Evolutionary conservation across 1,140 invertebrate genomes (phyloP).

Genomic region (Bombus breviceps): DNA sequence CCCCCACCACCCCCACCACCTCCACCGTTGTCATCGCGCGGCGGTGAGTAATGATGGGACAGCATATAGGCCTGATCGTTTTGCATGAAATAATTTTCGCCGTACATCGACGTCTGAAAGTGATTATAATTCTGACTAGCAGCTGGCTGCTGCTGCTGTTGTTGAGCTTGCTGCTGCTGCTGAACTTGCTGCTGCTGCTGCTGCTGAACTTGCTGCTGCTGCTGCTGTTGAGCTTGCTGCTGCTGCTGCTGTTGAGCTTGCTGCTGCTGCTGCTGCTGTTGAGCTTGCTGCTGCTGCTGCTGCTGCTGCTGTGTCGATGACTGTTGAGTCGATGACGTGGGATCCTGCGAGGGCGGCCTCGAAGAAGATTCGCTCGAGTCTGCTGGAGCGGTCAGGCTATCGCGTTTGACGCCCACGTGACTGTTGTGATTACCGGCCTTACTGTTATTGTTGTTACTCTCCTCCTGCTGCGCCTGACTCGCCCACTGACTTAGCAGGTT

Average conservation of each 20-base stretch:
- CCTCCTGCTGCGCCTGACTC: slow-evolving; percentile 84
- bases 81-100: slow-evolving; percentile 70
- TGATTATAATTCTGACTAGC: slow-evolving; percentile 59
- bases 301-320: slow-evolving; percentile 63
- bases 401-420: slow-evolving; percentile 79
- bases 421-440: slow-evolving; percentile 82
- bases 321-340: slow-evolving; percentile 60
- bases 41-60: slow-evolving; percentile 73
- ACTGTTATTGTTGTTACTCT: slow-evolving; percentile 87
- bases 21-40: slow-evolving; percentile 63
- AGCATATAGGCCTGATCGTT: slow-evolving; percentile 72
- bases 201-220: slow-evolving; percentile 62
- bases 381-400: slow-evolving; percentile 83
- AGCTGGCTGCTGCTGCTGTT: slow-evolving; percentile 50
- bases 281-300: slow-evolving; percentile 58
- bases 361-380: slow-evolving; percentile 85
- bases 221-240: slow-evolving; percentile 56
- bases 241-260: slow-evolving; percentile 65
- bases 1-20: background rate
- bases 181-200: background rate
- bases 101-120: slow-evolving; percentile 67
- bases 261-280: slow-evolving; percentile 78
- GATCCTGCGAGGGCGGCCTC: slow-evolving; percentile 68
- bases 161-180: no score
- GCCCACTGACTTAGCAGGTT: slow-evolving; percentile 90